Base-by-base conservation (phyloP, 2,888 invertebrate species). In the Drosophila lutescens region DNA sequence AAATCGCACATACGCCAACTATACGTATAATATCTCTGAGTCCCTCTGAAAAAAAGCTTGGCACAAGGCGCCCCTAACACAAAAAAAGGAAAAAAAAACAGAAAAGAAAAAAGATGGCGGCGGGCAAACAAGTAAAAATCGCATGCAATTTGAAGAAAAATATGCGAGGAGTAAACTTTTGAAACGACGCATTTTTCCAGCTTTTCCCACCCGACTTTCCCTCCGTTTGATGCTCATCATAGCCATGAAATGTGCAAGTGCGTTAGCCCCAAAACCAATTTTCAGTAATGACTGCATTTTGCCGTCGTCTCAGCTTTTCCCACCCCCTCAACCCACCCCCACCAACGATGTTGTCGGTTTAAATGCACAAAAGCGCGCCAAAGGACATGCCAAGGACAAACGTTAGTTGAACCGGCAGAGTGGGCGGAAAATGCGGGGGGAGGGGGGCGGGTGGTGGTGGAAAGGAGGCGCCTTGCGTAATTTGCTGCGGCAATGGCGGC, bases 221-320 rank as follows among this genome's bases (percentile, higher is more conserved):
- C 49, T 56, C 50, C 15, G 12, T 23, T 54, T 26, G 59, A 15
- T 30, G 53, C 84, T 71, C 84, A 68, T 82, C 73, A 85, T 86
- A 83, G 82, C 87, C 87, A 85, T 83, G 87, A 87, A 82, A 86
- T 82, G 82, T 82, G 82, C 82, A 82, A 82, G 88, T 86, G 85
- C 88, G 85, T 86, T 88, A 86, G 85, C 88, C 86, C 86, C 86
- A 80, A 90, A 89, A 89, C 90, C 90, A 89, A 89, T 89, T 89
- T 90, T 89, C 90, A 89, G 90, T 89, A 89, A 89, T 89, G 90
- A 90, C 90, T 89, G 89, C 89, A 83, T 83, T 83, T 83, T 87
- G 87, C 83, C 84, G 84, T 63, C 63, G 55, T 72, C 66, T 73
- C 73, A 63, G 60, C 66, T 67, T 56, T 56, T 66, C 13, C 66